Conservation (phyloP, 2,888 invertebrate genomes). For the Boloria selene region DNA sequence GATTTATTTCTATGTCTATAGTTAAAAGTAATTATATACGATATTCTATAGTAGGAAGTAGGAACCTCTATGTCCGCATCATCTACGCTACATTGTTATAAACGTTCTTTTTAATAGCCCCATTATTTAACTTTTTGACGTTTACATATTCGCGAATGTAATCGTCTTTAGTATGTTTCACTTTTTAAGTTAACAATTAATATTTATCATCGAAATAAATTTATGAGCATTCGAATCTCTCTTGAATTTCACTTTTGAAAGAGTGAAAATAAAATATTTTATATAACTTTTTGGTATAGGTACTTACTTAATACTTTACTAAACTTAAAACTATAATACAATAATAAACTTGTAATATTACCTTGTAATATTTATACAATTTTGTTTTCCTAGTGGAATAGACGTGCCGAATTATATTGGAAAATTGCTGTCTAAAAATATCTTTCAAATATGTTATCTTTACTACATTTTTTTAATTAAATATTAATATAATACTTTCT, state of each 20-base stretch:
- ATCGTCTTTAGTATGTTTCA: no score
- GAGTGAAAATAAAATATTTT: not conserved
- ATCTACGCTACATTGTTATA: slow-evolving; percentile 27
- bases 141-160: slow-evolving; percentile 26
- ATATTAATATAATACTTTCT: no score
- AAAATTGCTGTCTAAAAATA: no score
- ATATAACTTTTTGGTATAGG: no score
- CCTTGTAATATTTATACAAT: no score
- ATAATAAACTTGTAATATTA: not conserved
- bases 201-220: slow-evolving; percentile 4
- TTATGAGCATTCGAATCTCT: not conserved
- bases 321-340: no score
- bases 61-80: slow-evolving; percentile 29
- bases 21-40: not conserved
- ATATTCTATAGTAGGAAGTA: slow-evolving; percentile 1
- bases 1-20: no score
- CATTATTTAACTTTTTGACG: slow-evolving; percentile 25
- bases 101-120: slow-evolving; percentile 34
- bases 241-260: slow-evolving; percentile 4
- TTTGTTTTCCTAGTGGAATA: no score
- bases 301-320: no score
- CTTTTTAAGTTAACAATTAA: slow-evolving; percentile 13
- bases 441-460: no score
- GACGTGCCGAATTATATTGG: not conserved
- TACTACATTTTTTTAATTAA: no score